A percentile compares a stretch with the other conserved stretches of the same genome.
Conservation (phyloP, 2,888 invertebrate genomes). For the Lingula anatina region DNA sequence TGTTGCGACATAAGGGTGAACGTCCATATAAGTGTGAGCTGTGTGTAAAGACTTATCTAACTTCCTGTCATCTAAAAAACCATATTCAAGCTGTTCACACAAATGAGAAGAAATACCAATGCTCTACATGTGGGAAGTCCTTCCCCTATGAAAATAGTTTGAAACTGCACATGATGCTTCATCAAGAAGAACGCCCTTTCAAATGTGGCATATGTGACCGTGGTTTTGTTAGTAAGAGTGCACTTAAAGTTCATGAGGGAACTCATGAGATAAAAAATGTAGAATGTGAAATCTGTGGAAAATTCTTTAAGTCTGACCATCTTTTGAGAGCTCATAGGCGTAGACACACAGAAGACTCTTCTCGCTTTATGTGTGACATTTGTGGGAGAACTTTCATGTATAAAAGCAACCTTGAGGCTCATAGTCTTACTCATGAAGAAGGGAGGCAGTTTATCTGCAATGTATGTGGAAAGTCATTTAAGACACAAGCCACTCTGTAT, state of each 20-base stretch:
- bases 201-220: constrained; percentile 30
- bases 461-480: constrained; percentile 34
- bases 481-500: constrained; percentile 40
- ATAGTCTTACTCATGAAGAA: constrained; percentile 32
- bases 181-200: constrained; percentile 28
- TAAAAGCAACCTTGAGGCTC: constrained; percentile 34
- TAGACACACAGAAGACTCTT: constrained; percentile 23
- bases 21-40: constrained; percentile 33
- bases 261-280: constrained; percentile 21
- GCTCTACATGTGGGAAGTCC: constrained; percentile 31
- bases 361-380: constrained; percentile 24
- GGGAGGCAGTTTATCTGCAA: constrained; percentile 29
- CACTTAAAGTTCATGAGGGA: constrained; percentile 23
- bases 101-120: constrained; percentile 21
- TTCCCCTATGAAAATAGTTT: constrained; percentile 41
- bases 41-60: constrained; percentile 41
- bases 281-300: constrained; percentile 33
- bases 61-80: constrained; percentile 36
- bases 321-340: constrained; percentile 29
- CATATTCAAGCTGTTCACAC: constrained; percentile 37
- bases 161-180: constrained; percentile 34
- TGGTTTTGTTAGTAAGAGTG: constrained; percentile 27
- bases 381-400: constrained; percentile 42
- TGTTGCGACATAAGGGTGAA: constrained; percentile 30
- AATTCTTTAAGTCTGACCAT: constrained; percentile 34